A percentile compares a stretch with the other conserved stretches of the same genome.
These are phyloP conservation scores for Alouatta palliata DNA, from an alignment of 2,113 vertebrate genomes.

Conservation along the genomic window DNA sequence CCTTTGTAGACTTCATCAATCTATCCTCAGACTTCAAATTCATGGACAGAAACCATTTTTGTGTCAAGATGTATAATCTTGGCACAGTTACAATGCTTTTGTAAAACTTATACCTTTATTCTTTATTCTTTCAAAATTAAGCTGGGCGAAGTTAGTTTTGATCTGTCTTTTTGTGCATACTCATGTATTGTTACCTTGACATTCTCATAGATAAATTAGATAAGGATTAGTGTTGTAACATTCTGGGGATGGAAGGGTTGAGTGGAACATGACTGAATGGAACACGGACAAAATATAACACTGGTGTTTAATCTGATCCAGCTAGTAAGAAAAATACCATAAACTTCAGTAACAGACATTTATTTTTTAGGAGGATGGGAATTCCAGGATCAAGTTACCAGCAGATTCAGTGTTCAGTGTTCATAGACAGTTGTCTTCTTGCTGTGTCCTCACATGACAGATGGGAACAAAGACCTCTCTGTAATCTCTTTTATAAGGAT, in stretches of 20 bases:
- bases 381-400: neutral
- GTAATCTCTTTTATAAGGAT: neutral
- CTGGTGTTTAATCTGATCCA: neutral
- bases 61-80: neutral
- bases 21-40: neutral
- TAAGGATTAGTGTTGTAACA: neutral
- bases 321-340: neutral
- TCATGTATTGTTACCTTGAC: neutral
- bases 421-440: neutral
- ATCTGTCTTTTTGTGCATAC: neutral
- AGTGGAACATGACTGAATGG: neutral
- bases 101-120: neutral
- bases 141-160: neutral
- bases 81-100: neutral
- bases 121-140: slow-evolving; percentile 33
- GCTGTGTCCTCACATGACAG: neutral
- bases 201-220: neutral
- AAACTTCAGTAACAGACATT: neutral
- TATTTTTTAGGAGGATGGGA: neutral
- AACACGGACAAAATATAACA: neutral
- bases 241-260: neutral
- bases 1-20: neutral
- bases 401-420: neutral
- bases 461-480: neutral
- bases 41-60: neutral